Conservation (phyloP, 2,888 invertebrate species). For the Drosophila koepferae region DNA sequence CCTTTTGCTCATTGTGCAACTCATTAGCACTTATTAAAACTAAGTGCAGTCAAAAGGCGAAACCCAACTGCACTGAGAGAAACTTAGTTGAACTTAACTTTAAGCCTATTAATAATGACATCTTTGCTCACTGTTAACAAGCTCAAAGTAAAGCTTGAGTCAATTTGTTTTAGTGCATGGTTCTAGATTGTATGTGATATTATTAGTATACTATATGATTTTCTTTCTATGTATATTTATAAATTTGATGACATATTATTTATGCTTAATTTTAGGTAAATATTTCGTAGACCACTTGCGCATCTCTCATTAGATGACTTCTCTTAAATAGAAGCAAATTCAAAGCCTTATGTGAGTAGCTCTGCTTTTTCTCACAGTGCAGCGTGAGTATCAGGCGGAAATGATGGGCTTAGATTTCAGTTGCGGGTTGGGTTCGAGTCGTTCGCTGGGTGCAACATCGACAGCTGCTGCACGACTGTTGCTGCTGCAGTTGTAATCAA, state of each 20-base stretch:
- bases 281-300: neutral
- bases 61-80: constrained; percentile 15
- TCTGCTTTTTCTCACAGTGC: constrained; percentile 10
- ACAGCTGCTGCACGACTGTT: constrained; percentile 23
- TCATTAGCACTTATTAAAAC: constrained; percentile 84
- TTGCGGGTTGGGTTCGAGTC: constrained; percentile 1
- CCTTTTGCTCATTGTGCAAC: constrained; percentile 65
- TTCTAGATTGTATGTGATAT: too few relatives aligned
- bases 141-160: too few relatives aligned
- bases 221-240: too few relatives aligned
- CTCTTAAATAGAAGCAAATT: neutral
- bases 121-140: neutral
- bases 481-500: constrained; percentile 61
- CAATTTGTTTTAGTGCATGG: too few relatives aligned
- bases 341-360: neutral
- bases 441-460: constrained; percentile 26
- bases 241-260: too few relatives aligned
- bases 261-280: neutral
- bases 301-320: neutral
- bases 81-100: neutral
- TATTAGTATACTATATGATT: too few relatives aligned
- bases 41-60: constrained; percentile 63
- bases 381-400: constrained; percentile 51
- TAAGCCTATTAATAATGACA: too few relatives aligned
- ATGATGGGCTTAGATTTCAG: constrained; percentile 65